Percentiles rank a stretch among this genome's conserved stretches.
phyloP scores from a whole-genome alignment of 2,113 vertebrate species.

The Gallinago jamesoni region DNA sequence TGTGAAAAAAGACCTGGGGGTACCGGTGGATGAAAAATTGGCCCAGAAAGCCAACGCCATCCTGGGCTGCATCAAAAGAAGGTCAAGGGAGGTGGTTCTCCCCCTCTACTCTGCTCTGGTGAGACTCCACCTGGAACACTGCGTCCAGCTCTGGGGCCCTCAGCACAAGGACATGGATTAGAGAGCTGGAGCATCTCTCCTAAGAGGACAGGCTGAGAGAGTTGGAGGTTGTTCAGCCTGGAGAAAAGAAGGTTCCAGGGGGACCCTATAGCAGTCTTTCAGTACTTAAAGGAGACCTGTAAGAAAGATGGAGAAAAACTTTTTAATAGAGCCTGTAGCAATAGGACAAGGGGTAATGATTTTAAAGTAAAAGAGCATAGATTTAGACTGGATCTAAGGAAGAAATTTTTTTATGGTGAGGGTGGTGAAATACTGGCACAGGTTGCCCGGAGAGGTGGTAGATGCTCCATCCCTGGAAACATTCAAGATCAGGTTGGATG shows the following conservation, averaged over 20 bases:
- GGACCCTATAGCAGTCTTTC: not conserved
- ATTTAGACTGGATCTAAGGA: not conserved
- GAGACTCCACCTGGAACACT: not conserved
- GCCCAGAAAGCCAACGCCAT: not conserved
- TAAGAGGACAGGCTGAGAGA: not conserved
- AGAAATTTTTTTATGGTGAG: not conserved
- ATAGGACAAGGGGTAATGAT: not conserved
- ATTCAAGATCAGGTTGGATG: not conserved
- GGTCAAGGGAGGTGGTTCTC: rapidly evolving
- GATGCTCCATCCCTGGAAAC: not conserved
- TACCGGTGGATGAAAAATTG: not conserved
- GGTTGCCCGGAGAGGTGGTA: not conserved
- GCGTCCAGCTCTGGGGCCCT: not conserved
- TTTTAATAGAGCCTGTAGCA: not conserved
- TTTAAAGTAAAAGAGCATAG: not conserved
- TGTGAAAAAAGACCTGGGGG: not conserved
- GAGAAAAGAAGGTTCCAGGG: not conserved
- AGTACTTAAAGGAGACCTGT: not conserved
- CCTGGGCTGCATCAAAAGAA: not conserved
- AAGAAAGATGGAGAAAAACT: not conserved
- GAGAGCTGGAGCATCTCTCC: not conserved
- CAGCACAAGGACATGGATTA: not conserved
- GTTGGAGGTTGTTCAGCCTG: not conserved
- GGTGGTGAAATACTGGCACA: not conserved
- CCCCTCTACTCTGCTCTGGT: not conserved